Evolutionary conservation across 1,140 invertebrate genomes (phyloP), one percentile per base, ranked within the genome.

Genomic region (Polypedilum pembai): DNA sequence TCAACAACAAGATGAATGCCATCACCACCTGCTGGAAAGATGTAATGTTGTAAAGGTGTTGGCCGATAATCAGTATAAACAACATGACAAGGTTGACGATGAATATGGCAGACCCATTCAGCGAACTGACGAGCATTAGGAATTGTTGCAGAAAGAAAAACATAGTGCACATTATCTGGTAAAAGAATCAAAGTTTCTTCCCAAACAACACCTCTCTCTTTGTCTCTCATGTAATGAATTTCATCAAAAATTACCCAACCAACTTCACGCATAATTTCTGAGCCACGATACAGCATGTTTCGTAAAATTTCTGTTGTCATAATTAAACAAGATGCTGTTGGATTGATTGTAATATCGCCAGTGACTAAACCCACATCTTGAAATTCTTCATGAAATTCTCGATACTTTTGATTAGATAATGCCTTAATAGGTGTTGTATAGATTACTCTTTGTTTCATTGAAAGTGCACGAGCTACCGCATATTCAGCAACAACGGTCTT

Each of bases 281-380:
- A 98, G 74, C 98, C 98, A 81, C 97, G 87, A 80, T 99, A 99
- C 20, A 99, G 85, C 98, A 99, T 99, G 79, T 96, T 98, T 77
- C 98, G 85, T 74, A 99, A 85, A 89, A 99, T 99, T 90, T 99
- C 98, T 40, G 98, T 99, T 2, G 98, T 99, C 98, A 99, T 99
- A 76, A 99, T 98, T 40, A 99, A 86, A 83, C 96, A 96, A 77
- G 94, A 96, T 15, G 98, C 98, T 41, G 91, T 92, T 18, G 97
- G 96, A 86, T 99, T 99, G 45, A 99, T 98, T 4, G 98, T 99
- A 4, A 99, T 96, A 87, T 99, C 98, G 65, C 98, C 98, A 74
- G 98, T 99, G 76, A 99, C 91, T 8, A 99, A 84, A 74, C 98
- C 98, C 33, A 99, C 98, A 85, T 99, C 98, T 82, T 91, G 89